Evolutionary conservation across 1,140 invertebrate species (phyloP), one percentile per base, ranked within the genome.

Genomic region (Lutraria rhynchaena): DNA sequence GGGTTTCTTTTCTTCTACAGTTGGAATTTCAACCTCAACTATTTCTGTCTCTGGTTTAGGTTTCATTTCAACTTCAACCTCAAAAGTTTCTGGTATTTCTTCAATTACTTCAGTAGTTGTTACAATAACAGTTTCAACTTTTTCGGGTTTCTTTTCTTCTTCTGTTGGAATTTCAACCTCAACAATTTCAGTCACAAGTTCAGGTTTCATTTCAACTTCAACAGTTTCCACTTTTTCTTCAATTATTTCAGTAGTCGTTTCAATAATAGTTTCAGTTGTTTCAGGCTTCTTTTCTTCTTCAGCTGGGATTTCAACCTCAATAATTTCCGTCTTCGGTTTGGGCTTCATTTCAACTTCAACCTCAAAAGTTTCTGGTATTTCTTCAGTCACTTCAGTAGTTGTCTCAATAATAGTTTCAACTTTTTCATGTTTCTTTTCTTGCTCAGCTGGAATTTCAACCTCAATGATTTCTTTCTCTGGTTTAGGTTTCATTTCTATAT

Each of bases 271-370:
- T 37, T 33, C 55, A 11, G n/a, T 19, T 51, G 15, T 17, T 53
- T 41, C 51, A 31, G 37, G n/a, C 13, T 65, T 37, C 65, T 46
- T n/a, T 22, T 55, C 19, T 24, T n/a, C n/a, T n/a, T n/a, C n/a
- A n/a, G n/a, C n/a, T n/a, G n/a, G n/a, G n/a, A n/a, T n/a, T n/a
- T 24, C 29, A 41, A 74, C 27, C 19, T 74, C 70, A 74, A 74
- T 57, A 37, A n/a, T 58, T 57, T 74, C 70, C n/a, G 9, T 58
- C 29, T 58, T 37, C n/a, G 60, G 27, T 63, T 63, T 63, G 0
- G 24, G 41, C 7, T 44, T 24, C 5, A 51, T 27, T n/a, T 74
- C 53, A 58, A 74, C 37, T 57, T 74, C 53, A 57, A 58, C 15
- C n/a, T n/a, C n/a, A n/a, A n/a, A n/a, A n/a, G n/a, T n/a, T n/a